Evolutionary conservation across 2,113 vertebrate genomes (phyloP).

Genomic region (Tenebrosternarchus preto): DNA sequence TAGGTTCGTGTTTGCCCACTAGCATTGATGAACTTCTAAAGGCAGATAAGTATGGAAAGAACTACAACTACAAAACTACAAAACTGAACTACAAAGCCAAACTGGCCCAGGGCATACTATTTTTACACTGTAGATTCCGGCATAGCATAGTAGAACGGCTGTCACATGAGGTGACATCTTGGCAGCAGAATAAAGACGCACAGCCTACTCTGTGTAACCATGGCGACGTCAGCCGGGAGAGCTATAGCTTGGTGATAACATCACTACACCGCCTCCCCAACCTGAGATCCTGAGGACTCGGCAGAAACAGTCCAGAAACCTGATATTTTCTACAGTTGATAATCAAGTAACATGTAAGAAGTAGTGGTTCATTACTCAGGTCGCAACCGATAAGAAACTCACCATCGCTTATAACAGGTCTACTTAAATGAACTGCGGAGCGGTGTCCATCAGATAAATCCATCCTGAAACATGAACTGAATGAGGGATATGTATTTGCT

Average conservation of each 20-base stretch:
- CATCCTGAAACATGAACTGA: no score
- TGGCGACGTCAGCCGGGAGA: slow-evolving; percentile 18
- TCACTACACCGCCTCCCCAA: slow-evolving; percentile 10
- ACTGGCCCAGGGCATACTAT: not conserved
- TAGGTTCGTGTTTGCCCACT: not conserved
- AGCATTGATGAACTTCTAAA: not conserved
- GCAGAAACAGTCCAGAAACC: not conserved
- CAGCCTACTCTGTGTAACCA: slow-evolving; percentile 36
- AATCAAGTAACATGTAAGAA: not conserved
- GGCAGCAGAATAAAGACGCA: not conserved
- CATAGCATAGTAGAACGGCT: not conserved
- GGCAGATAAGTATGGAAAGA: not conserved
- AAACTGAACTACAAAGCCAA: not conserved
- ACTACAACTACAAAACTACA: not conserved
- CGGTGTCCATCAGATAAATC: no score
- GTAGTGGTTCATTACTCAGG: no score
- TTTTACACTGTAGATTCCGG: not conserved
- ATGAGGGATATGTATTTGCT: no score
- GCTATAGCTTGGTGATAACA: not conserved
- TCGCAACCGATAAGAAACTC: no score
- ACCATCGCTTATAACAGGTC: no score
- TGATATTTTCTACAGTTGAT: not conserved
- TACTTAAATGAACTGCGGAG: no score
- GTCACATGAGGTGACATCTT: not conserved
- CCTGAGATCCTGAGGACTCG: not conserved